Conservation (phyloP, 2,113 vertebrate genomes). For the Siniperca knerii region DNA sequence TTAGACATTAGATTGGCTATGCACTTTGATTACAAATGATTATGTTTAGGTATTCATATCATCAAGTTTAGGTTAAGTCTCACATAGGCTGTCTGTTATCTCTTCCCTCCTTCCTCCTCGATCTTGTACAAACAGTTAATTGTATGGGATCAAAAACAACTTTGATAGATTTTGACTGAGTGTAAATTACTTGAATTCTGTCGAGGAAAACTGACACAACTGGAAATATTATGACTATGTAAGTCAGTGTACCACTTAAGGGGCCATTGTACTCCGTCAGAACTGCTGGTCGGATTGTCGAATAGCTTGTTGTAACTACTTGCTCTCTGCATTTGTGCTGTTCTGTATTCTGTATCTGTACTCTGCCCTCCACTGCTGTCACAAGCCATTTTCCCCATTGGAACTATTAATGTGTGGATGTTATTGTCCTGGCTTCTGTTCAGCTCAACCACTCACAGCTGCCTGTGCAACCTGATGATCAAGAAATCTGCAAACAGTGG, state of each 20-base stretch:
- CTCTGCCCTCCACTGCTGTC: constrained; percentile 30
- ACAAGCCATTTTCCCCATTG: constrained; percentile 56
- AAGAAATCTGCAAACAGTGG: constrained; percentile 51
- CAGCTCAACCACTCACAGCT: constrained; percentile 68
- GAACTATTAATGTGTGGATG: constrained; percentile 67
- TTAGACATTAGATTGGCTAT: background rate
- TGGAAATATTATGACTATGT: background rate
- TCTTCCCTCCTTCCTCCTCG: background rate
- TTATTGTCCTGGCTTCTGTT: constrained; percentile 68
- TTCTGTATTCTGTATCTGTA: constrained; percentile 38
- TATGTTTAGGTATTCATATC: background rate
- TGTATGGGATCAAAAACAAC: background rate
- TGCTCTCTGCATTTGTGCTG: background rate
- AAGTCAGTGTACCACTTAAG: background rate
- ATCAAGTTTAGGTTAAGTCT: background rate
- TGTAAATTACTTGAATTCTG: background rate
- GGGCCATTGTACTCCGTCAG: background rate
- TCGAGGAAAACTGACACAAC: background rate
- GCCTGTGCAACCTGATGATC: constrained; percentile 62
- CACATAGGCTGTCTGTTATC: background rate
- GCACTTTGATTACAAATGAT: background rate
- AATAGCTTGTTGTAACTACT: background rate
- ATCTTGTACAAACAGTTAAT: background rate
- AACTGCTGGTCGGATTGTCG: background rate
- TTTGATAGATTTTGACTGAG: background rate